These are phyloP conservation scores for Ophonus ardosiacus DNA, from an alignment of 2,888 invertebrate species.

Conservation along the genomic window DNA sequence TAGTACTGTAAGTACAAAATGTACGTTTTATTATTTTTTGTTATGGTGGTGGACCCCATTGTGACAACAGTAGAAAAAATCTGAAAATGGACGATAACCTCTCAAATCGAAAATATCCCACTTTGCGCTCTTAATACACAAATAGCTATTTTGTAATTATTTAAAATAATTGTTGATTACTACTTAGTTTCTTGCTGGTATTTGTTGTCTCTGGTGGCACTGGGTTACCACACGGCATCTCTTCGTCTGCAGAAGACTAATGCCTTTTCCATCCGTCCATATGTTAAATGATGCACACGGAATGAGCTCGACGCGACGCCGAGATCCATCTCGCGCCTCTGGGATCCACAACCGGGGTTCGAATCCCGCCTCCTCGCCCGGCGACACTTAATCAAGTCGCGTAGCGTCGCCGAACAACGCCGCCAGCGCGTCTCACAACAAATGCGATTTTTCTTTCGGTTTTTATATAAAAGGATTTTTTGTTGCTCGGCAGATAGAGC, in stretches of 20 bases:
- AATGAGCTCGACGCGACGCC: constrained; percentile 70
- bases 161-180: too few species aligned
- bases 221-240: neutral
- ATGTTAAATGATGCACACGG: constrained; percentile 72
- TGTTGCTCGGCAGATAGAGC: constrained; percentile 68
- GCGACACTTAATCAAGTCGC: constrained; percentile 72
- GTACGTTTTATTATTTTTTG: too few species aligned
- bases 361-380: constrained; percentile 70
- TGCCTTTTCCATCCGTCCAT: constrained; percentile 70
- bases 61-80: too few species aligned
- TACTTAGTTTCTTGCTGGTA: neutral
- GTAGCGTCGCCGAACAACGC: constrained; percentile 66
- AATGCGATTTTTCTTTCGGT: constrained; percentile 73
- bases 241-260: constrained; percentile 51
- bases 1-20: too few species aligned
- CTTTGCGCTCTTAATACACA: too few species aligned
- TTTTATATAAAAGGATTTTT: constrained; percentile 71
- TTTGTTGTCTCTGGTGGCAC: neutral
- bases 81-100: too few species aligned
- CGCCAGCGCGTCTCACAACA: constrained; percentile 72
- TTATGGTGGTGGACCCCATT: too few species aligned
- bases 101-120: too few species aligned
- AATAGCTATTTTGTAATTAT: too few species aligned
- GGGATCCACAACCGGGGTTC: constrained; percentile 68
- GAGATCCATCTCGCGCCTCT: constrained; percentile 71